A percentile compares a stretch with the other conserved stretches of the same genome.
Evolutionary conservation across 2,113 vertebrate species (phyloP).

Genomic region (Myodes glareolus): DNA sequence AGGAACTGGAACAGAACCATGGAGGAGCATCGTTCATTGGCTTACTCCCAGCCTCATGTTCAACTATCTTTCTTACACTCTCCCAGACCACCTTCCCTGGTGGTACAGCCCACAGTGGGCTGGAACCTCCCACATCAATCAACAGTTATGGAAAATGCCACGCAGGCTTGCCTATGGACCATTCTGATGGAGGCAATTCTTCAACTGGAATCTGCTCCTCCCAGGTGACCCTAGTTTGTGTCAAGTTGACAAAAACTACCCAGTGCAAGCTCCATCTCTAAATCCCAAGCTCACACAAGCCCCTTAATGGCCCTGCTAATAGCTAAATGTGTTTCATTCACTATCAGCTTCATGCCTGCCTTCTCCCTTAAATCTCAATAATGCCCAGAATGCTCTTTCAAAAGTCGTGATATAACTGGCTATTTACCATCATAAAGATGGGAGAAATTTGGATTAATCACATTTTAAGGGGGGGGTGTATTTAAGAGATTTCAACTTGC

Average conservation of each 20-base stretch:
- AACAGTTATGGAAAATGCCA: not conserved
- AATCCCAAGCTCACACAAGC: not conserved
- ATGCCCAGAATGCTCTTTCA: slow-evolving; percentile 36
- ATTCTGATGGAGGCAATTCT: not conserved
- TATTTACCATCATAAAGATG: slow-evolving; percentile 67
- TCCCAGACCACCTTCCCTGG: not conserved
- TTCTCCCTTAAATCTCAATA: slow-evolving; percentile 74
- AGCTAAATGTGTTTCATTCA: slow-evolving; percentile 43
- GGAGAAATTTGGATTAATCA: slow-evolving; percentile 64
- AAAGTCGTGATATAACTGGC: slow-evolving; percentile 51
- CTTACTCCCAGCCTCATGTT: not conserved
- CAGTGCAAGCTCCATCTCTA: not conserved
- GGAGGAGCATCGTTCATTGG: not conserved
- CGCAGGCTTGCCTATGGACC: not conserved
- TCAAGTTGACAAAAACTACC: not conserved
- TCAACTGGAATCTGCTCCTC: not conserved
- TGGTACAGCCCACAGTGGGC: not conserved
- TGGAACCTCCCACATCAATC: not conserved
- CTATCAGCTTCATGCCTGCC: slow-evolving; percentile 36
- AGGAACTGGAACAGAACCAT: not conserved
- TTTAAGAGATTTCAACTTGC: slow-evolving; percentile 72
- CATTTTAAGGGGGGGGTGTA: slow-evolving; percentile 59
- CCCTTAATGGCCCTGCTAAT: slow-evolving; percentile 11
- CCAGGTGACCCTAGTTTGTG: not conserved
- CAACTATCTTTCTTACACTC: not conserved